Conservation (phyloP, 2,113 vertebrate species). For the Emydura subglobosa region DNA sequence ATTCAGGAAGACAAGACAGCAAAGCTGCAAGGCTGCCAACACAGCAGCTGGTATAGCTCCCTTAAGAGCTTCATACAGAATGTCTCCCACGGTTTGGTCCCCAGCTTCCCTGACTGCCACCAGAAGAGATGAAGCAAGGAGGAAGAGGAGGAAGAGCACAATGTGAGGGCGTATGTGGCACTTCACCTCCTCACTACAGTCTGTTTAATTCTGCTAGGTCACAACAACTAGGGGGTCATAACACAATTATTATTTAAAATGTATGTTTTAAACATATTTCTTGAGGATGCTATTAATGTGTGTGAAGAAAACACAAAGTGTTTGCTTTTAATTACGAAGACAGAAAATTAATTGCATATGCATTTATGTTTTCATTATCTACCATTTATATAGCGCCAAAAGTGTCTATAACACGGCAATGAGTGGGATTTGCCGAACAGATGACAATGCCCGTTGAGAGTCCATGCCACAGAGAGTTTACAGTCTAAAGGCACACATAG, state of each 20-base stretch:
- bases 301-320: conserved; percentile 64
- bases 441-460: background rate
- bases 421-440: conserved; percentile 5
- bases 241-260: conserved; percentile 5
- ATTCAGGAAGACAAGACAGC: conserved; percentile 6
- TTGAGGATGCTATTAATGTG: conserved; percentile 50
- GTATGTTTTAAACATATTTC: conserved; percentile 68
- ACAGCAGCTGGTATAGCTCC: conserved; percentile 62
- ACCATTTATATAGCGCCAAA: background rate
- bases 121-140: background rate
- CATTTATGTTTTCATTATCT: background rate
- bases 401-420: background rate
- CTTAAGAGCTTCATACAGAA: background rate
- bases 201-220: conserved; percentile 49
- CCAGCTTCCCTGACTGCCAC: background rate
- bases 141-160: background rate
- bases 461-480: background rate
- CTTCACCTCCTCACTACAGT: background rate
- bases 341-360: conserved; percentile 41
- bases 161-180: background rate
- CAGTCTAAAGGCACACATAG: background rate
- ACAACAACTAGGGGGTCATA: conserved; percentile 39
- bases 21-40: conserved; percentile 29
- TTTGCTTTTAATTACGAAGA: conserved; percentile 58
- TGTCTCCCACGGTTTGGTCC: conserved; percentile 11